Evolutionary conservation across 1,140 invertebrate genomes (phyloP).

Genomic region (Glossosoma conforme): DNA sequence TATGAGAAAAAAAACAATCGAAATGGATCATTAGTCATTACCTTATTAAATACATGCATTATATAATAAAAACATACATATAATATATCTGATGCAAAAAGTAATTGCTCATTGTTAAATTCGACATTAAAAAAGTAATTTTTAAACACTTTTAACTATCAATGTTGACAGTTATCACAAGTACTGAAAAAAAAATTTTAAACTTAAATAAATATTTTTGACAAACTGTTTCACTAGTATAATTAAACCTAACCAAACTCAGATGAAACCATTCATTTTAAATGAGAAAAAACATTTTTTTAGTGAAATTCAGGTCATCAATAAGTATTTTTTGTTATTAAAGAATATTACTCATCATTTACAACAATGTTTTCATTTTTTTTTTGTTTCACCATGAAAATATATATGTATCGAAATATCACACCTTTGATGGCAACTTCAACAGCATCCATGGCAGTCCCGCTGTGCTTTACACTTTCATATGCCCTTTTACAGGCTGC

Average conservation of each 20-base stretch:
- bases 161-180: no score
- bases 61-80: not conserved
- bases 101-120: not conserved
- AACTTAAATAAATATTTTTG: no score
- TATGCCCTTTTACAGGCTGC: slow-evolving; percentile 70
- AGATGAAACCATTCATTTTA: no score
- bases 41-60: not conserved
- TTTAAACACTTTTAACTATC: no score
- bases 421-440: slow-evolving; percentile 64
- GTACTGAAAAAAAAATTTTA: no score
- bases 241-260: no score
- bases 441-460: slow-evolving; percentile 71
- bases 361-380: not conserved
- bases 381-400: not conserved
- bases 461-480: slow-evolving; percentile 58
- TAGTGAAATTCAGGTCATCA: not conserved
- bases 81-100: not conserved
- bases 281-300: no score
- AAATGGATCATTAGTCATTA: not conserved
- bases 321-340: not conserved
- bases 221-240: no score
- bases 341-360: not conserved
- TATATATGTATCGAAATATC: not conserved
- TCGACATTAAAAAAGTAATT: not conserved
- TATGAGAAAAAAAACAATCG: no score